These are phyloP conservation scores for Hydractinia symbiolongicarpus DNA, from an alignment of 30 jellyfish, hydroid and myxozoan genomes.

Conservation along the genomic window DNA sequence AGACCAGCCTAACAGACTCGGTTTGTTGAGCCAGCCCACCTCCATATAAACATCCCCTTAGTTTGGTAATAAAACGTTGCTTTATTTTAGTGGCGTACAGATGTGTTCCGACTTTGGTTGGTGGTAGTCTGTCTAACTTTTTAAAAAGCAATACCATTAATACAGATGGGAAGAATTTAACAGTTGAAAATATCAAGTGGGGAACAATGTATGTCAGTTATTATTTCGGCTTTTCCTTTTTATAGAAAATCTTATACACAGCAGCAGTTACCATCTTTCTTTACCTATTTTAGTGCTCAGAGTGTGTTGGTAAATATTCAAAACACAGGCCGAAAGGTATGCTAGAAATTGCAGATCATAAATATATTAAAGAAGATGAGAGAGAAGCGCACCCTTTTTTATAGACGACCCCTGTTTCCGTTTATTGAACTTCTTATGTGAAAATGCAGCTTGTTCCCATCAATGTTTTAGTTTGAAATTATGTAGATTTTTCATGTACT, in stretches of 20 bases:
- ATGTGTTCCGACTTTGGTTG: conserved; percentile 88
- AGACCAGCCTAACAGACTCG: no score
- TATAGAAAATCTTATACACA: no score
- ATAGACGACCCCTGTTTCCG: no score
- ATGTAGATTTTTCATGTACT: no score
- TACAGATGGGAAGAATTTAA: conserved; percentile 45
- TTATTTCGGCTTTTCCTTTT: background rate
- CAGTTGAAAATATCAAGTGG: conserved; percentile 42
- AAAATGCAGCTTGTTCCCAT: no score
- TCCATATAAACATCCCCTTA: no score
- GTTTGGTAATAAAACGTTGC: no score
- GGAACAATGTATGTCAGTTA: conserved; percentile 71
- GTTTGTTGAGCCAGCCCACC: no score
- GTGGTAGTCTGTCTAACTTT: conserved; percentile 43
- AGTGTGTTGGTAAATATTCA: conserved; percentile 65
- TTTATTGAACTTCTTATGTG: no score
- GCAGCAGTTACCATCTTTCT: background rate
- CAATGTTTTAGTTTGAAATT: no score
- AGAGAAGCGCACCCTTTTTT: no score
- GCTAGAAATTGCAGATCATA: background rate
- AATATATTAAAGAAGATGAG: no score
- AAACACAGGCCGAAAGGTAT: conserved; percentile 80
- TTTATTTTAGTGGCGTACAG: conserved; percentile 58
- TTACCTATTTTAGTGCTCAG: conserved; percentile 64
- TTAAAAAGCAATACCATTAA: conserved; percentile 1